These are phyloP conservation scores for Hyla sarda DNA, from an alignment of 2,113 vertebrate genomes.

Conservation along the genomic window DNA sequence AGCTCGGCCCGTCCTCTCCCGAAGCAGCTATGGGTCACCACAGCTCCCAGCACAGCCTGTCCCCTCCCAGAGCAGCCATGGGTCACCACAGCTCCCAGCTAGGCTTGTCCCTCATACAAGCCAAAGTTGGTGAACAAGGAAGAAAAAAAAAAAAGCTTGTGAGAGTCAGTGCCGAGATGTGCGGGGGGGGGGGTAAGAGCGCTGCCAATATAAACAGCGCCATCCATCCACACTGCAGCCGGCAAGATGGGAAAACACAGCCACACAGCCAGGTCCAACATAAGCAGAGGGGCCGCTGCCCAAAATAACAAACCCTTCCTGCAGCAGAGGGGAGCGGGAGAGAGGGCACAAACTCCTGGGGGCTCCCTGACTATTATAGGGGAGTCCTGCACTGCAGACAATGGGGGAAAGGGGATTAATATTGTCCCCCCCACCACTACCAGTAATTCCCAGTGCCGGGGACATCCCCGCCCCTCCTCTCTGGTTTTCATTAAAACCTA, in stretches of 20 bases:
- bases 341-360: neutral
- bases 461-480: neutral
- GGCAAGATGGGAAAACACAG: constrained; percentile 20
- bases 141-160: neutral
- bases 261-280: constrained; percentile 30
- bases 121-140: neutral
- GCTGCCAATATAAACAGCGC: constrained; percentile 13
- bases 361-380: neutral
- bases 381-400: neutral
- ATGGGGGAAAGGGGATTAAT: neutral
- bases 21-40: too few species aligned
- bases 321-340: neutral
- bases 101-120: neutral
- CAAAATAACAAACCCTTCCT: constrained; percentile 39
- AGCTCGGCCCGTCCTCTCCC: too few species aligned
- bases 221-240: constrained; percentile 7
- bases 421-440: constrained; percentile 4
- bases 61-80: too few species aligned
- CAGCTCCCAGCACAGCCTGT: neutral
- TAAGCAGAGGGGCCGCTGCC: constrained; percentile 26
- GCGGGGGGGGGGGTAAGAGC: neutral
- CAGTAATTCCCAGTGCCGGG: neutral
- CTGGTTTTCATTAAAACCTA: constrained; percentile 10
- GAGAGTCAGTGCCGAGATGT: neutral
- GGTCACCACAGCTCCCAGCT: neutral